These are phyloP conservation scores for Nannoperca australis DNA, from an alignment of 2,797 vertebrate genomes.

Conservation along the genomic window DNA sequence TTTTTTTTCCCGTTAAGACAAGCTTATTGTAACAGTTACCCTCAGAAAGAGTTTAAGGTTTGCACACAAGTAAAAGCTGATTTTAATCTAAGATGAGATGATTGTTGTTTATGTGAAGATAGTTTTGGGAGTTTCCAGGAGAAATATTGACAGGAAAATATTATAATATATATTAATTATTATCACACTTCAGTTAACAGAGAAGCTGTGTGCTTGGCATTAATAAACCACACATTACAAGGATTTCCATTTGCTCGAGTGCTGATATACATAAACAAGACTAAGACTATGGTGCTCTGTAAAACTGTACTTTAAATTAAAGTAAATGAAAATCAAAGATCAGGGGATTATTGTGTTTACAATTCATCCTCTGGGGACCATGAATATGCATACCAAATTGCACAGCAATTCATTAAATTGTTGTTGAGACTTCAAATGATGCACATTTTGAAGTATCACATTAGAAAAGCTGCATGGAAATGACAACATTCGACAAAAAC, in stretches of 20 bases:
- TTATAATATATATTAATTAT: neutral
- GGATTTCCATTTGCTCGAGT: neutral
- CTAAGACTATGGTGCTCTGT: neutral
- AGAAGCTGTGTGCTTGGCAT: neutral
- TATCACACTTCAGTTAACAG: neutral
- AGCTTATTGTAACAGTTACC: conserved; percentile 6
- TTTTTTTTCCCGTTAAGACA: conserved; percentile 38
- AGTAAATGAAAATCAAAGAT: neutral
- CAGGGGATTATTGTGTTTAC: neutral
- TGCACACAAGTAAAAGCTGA: neutral
- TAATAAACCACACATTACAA: neutral
- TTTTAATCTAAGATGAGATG: conserved; percentile 14
- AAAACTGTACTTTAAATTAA: neutral
- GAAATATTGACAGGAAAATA: neutral
- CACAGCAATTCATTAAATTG: neutral
- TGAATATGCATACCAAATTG: neutral
- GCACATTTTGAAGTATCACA: no score
- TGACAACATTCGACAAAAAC: no score
- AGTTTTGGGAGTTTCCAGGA: neutral
- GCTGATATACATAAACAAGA: neutral
- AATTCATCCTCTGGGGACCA: neutral
- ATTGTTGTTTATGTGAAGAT: neutral
- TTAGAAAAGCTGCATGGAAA: no score
- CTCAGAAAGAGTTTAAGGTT: neutral
- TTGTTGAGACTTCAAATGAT: neutral